Evolutionary conservation across 2,797 vertebrate genomes (phyloP).

Genomic region (Pangasius djambal): DNA sequence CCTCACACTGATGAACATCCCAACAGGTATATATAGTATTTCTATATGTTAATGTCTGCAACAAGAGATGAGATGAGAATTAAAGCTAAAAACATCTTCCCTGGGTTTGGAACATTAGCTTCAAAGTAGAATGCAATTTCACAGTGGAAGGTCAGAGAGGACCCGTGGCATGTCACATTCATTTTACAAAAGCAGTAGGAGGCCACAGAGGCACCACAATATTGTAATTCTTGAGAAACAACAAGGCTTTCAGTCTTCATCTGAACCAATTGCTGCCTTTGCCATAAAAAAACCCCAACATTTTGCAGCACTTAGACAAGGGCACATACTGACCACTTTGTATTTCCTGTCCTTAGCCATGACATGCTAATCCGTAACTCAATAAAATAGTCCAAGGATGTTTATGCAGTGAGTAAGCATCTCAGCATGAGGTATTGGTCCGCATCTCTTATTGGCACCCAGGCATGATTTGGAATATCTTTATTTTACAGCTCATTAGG

Average conservation of each 20-base stretch:
- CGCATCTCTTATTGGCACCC: constrained; percentile 16
- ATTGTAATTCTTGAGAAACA: constrained; percentile 32
- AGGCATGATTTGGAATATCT: constrained; percentile 45
- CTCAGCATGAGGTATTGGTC: constrained; percentile 28
- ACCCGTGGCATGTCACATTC: neutral
- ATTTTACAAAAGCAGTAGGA: constrained; percentile 16
- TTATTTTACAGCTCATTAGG: constrained; percentile 24
- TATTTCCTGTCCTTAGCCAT: constrained; percentile 48
- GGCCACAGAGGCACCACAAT: constrained; percentile 14
- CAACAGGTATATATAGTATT: constrained; percentile 24
- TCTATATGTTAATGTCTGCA: constrained; percentile 10
- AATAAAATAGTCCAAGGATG: constrained; percentile 54
- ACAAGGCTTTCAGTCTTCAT: constrained; percentile 34
- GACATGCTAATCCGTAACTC: constrained; percentile 52
- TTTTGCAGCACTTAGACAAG: constrained; percentile 36
- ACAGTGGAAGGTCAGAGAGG: constrained; percentile 18
- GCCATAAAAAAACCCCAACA: neutral
- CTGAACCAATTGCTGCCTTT: constrained; percentile 10
- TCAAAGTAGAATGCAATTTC: constrained; percentile 22
- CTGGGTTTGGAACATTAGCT: constrained; percentile 8
- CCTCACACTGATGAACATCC: constrained; percentile 32
- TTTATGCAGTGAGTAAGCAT: constrained; percentile 42
- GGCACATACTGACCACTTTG: constrained; percentile 43
- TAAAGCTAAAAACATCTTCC: constrained; percentile 4
- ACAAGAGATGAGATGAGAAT: neutral